Percentiles rank a stretch among this genome's conserved stretches.
These are phyloP conservation scores for Pecten maximus DNA, from an alignment of 2,888 invertebrate species.

Conservation along the genomic window DNA sequence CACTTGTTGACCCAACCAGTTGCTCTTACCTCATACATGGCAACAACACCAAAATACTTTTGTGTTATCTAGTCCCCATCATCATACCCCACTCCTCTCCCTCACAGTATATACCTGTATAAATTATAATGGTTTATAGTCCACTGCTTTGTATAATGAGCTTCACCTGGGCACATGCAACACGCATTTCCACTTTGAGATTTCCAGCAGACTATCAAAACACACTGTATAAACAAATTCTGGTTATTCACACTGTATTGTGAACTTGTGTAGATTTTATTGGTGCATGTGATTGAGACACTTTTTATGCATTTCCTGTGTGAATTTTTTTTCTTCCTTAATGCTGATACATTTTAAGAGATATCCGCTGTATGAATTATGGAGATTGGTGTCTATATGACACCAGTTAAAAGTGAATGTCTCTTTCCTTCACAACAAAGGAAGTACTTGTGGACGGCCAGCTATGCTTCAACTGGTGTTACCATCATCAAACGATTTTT, in stretches of 20 bases:
- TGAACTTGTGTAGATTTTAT: background rate
- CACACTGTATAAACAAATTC: background rate
- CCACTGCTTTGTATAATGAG: background rate
- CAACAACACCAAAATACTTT: background rate
- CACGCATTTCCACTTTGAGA: background rate
- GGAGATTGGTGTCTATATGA: slow-evolving; percentile 23
- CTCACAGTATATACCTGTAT: background rate
- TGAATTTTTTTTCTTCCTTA: background rate
- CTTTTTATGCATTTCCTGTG: background rate
- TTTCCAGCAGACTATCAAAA: slow-evolving; percentile 2
- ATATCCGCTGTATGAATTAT: slow-evolving; percentile 1
- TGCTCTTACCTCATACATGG: background rate
- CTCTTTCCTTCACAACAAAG: background rate
- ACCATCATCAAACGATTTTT: background rate
- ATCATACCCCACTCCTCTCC: background rate
- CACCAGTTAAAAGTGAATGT: slow-evolving; percentile 10
- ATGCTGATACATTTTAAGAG: background rate
- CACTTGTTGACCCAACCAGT: background rate
- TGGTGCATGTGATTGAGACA: background rate
- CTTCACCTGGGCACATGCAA: background rate
- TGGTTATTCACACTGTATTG: background rate
- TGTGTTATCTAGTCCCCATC: background rate
- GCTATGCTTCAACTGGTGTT: background rate
- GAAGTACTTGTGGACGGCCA: background rate
- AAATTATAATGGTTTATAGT: background rate